These are phyloP conservation scores for Crocuta crocuta DNA, from an alignment of 2,113 vertebrate genomes.

Conservation along the genomic window DNA sequence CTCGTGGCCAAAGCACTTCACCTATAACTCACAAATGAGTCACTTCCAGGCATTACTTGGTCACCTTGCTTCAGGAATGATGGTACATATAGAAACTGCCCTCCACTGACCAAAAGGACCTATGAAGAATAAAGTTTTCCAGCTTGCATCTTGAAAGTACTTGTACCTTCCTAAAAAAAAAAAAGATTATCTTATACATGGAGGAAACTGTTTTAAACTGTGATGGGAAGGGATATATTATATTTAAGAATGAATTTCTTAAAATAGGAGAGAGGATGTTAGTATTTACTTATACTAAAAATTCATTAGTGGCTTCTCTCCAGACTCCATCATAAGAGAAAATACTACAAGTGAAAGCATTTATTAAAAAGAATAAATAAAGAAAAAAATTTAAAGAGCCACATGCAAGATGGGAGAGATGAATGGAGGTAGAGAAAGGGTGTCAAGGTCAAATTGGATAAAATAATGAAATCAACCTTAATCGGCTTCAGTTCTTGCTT, in stretches of 20 bases:
- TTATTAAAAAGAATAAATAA: conserved; percentile 17
- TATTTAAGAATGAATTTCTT: conserved; percentile 15
- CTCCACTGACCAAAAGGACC: neutral
- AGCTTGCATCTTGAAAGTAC: conserved; percentile 16
- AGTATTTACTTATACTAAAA: conserved; percentile 25
- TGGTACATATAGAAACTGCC: neutral
- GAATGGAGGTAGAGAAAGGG: neutral
- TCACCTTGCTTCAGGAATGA: neutral
- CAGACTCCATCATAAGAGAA: neutral
- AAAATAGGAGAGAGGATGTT: conserved; percentile 6
- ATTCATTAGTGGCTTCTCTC: neutral
- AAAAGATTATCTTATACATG: neutral
- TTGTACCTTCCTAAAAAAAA: neutral
- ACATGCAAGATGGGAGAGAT: neutral
- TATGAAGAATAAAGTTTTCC: neutral
- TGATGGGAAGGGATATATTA: neutral
- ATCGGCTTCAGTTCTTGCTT: neutral
- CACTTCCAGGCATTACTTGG: neutral
- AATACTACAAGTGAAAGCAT: neutral
- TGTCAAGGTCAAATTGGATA: neutral
- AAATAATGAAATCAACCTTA: neutral
- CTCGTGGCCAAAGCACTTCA: neutral
- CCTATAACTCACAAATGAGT: neutral
- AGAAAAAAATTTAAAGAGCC: neutral
- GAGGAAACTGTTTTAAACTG: neutral